These are phyloP conservation scores for Drosophila prostipennis DNA, from an alignment of 2,888 invertebrate species.

Conservation along the genomic window DNA sequence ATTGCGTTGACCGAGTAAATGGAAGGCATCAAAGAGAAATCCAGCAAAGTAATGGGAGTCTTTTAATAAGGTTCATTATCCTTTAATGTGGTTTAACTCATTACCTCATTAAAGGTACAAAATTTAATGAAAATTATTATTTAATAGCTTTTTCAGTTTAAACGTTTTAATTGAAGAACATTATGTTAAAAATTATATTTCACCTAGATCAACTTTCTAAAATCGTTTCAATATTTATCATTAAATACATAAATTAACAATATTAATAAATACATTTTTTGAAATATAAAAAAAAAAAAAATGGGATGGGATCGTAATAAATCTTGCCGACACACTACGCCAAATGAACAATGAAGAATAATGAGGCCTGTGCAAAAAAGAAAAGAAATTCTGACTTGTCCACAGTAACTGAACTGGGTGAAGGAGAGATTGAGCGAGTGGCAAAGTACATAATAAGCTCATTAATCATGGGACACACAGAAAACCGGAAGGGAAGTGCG, in stretches of 20 bases:
- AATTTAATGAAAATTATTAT: no score
- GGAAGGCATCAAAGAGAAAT: neutral
- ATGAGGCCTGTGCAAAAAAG: slow-evolving; percentile 52
- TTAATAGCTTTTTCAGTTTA: neutral
- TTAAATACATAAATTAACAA: no score
- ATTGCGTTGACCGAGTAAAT: neutral
- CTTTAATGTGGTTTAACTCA: neutral
- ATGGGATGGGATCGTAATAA: no score
- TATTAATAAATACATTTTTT: no score
- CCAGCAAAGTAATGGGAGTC: neutral
- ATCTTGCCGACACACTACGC: slow-evolving; percentile 26
- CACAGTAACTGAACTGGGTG: slow-evolving; percentile 10
- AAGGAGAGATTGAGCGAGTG: slow-evolving; percentile 22
- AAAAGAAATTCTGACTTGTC: slow-evolving; percentile 30
- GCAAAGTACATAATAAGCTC: slow-evolving; percentile 64
- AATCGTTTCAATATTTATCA: no score
- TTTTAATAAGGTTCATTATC: neutral
- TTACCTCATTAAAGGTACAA: no score
- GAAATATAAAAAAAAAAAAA: no score
- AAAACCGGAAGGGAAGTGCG: slow-evolving; percentile 27
- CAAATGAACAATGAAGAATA: slow-evolving; percentile 61
- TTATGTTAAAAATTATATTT: no score
- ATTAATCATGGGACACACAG: slow-evolving; percentile 65
- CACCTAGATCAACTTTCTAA: no score
- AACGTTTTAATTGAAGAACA: no score